These are phyloP conservation scores for Chloroclysta siterata DNA, from an alignment of 2,888 invertebrate species.

Conservation along the genomic window DNA sequence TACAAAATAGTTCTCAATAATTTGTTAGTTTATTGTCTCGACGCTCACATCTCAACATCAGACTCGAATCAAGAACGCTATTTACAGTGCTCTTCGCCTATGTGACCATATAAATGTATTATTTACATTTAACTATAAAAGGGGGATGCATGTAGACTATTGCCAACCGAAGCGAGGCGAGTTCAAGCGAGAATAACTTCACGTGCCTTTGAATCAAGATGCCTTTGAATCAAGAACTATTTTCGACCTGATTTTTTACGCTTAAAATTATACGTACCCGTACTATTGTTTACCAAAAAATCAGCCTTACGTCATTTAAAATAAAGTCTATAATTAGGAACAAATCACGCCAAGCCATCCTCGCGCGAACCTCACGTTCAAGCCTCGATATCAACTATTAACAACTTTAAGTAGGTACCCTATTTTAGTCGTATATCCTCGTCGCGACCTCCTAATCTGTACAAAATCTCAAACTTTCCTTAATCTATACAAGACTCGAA, in stretches of 20 bases:
- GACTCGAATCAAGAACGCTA: conserved; percentile 52
- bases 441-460: conserved; percentile 55
- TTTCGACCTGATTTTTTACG: conserved; percentile 51
- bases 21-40: conserved; percentile 63
- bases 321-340: conserved; percentile 80
- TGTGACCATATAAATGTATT: conserved; percentile 51
- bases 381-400: conserved; percentile 56
- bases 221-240: conserved; percentile 47
- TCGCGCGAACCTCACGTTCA: conserved; percentile 57
- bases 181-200: conserved; percentile 65
- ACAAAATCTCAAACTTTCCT: conserved; percentile 67
- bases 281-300: conserved; percentile 73
- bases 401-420: conserved; percentile 44
- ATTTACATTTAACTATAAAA: conserved; percentile 57
- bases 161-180: conserved; percentile 35
- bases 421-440: conserved; percentile 58
- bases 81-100: conserved; percentile 56
- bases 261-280: conserved; percentile 63
- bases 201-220: conserved; percentile 52
- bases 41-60: conserved; percentile 52
- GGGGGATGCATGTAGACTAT: conserved; percentile 36
- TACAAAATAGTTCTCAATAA: conserved; percentile 23
- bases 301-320: conserved; percentile 76
- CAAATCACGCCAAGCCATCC: conserved; percentile 72
- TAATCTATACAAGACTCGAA: conserved; percentile 56